phyloP scores from a whole-genome alignment of 2,113 vertebrate genomes.

The Pogona vitticeps region DNA sequence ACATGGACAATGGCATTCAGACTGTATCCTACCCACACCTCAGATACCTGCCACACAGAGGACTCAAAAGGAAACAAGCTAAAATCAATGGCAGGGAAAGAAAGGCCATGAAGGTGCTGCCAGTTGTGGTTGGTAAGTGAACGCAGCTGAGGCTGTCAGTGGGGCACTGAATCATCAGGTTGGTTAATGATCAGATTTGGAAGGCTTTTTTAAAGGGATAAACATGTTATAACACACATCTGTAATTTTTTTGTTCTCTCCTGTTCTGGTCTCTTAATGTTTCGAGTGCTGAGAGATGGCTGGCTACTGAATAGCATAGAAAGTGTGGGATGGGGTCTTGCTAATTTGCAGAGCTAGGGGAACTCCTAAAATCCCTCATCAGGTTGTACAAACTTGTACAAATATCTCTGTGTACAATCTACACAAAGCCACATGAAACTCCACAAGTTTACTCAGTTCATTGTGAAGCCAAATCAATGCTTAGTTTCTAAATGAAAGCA shows the following conservation, averaged over 20 bases:
- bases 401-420: neutral
- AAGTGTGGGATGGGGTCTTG: neutral
- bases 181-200: accelerated
- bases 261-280: neutral
- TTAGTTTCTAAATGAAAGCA: neutral
- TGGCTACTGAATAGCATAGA: neutral
- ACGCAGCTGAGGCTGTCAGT: accelerated
- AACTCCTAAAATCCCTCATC: neutral
- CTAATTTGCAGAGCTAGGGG: neutral
- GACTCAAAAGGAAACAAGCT: constrained; percentile 71
- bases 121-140: constrained; percentile 90
- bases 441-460: neutral
- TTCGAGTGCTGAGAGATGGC: neutral
- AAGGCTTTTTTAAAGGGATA: neutral
- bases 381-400: neutral
- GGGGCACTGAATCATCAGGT: neutral
- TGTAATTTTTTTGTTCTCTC: neutral
- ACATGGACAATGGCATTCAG: constrained; percentile 73
- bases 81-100: constrained; percentile 90
- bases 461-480: neutral
- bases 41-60: constrained; percentile 58
- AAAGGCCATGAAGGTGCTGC: constrained; percentile 92
- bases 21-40: constrained; percentile 77
- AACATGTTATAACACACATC: neutral
- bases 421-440: neutral